Evolutionary conservation across 2,113 vertebrate species (phyloP).

Genomic region (Alethe castanea): DNA sequence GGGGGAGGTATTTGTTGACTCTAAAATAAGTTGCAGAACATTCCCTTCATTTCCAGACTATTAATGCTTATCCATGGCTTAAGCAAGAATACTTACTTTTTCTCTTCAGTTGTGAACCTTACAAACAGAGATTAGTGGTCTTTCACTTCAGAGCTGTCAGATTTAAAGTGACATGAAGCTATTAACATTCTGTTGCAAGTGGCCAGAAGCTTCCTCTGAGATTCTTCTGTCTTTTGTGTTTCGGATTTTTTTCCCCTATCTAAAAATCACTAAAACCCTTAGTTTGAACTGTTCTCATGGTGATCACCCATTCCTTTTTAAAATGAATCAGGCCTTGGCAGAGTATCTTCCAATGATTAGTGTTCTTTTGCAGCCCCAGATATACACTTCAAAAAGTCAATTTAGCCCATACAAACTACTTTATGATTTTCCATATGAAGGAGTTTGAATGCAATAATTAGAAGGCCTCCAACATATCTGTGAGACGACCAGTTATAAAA

Average conservation of each 20-base stretch:
- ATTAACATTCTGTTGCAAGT: slow-evolving; percentile 87
- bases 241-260: neutral
- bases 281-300: slow-evolving; percentile 68
- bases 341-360: neutral
- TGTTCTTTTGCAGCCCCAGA: neutral
- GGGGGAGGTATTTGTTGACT: slow-evolving; percentile 12
- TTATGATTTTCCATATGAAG: neutral
- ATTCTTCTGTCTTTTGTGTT: neutral
- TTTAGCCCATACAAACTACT: neutral
- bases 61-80: slow-evolving; percentile 70
- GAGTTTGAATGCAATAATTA: neutral
- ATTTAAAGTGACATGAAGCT: slow-evolving; percentile 78
- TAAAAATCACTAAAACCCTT: slow-evolving; percentile 62
- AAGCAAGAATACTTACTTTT: slow-evolving; percentile 71
- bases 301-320: slow-evolving; percentile 58
- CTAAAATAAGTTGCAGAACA: slow-evolving; percentile 64
- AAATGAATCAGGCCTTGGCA: slow-evolving; percentile 37
- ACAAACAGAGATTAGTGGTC: slow-evolving; percentile 76
- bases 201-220: slow-evolving; percentile 67
- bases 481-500: neutral
- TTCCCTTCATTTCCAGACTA: slow-evolving; percentile 74
- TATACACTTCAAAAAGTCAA: neutral
- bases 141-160: slow-evolving; percentile 83
- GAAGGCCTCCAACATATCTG: neutral
- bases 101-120: slow-evolving; percentile 65